Percentiles rank a stretch among this genome's conserved stretches.
phyloP scores from a whole-genome alignment of 2,888 invertebrate genomes.

The Abscondita cerata region DNA sequence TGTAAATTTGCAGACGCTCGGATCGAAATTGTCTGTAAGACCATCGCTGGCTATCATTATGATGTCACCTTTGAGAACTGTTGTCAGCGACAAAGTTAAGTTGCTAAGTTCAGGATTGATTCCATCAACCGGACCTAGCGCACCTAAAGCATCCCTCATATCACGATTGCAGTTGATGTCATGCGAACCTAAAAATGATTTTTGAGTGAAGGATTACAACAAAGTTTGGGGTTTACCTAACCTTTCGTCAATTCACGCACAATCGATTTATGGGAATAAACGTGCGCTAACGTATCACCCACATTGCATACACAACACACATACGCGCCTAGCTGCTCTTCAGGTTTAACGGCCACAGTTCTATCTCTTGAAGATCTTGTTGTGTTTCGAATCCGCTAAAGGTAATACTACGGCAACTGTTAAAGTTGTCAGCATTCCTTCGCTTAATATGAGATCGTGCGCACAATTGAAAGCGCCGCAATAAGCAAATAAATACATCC shows the following conservation, averaged over 20 bases:
- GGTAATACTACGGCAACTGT: slow-evolving; percentile 81
- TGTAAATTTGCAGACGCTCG: slow-evolving; percentile 88
- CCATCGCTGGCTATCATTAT: slow-evolving; percentile 91
- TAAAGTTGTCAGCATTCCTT: slow-evolving; percentile 82
- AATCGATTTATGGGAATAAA: slow-evolving; percentile 77
- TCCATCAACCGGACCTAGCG: slow-evolving; percentile 88
- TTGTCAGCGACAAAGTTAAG: slow-evolving; percentile 83
- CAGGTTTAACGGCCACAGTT: slow-evolving; percentile 28
- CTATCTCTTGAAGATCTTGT: slow-evolving; percentile 1
- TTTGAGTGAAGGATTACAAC: no score
- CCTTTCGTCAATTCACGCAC: slow-evolving; percentile 83
- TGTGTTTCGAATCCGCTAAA: slow-evolving; percentile 57
- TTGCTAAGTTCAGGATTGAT: slow-evolving; percentile 85
- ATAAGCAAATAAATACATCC: slow-evolving; percentile 79
- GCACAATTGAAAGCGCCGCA: slow-evolving; percentile 85
- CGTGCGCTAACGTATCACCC: slow-evolving; percentile 88
- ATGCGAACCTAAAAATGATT: slow-evolving; percentile 75
- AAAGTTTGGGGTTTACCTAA: no score
- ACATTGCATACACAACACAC: slow-evolving; percentile 88
- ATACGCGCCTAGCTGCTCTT: slow-evolving; percentile 61
- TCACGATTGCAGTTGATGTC: slow-evolving; percentile 83
- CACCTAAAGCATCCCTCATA: slow-evolving; percentile 88
- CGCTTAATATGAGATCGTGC: slow-evolving; percentile 82
- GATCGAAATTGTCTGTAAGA: slow-evolving; percentile 90
- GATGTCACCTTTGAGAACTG: slow-evolving; percentile 78